phyloP scores from a whole-genome alignment of 1,140 invertebrate species.

The Dolichoris vasculosae region DNA sequence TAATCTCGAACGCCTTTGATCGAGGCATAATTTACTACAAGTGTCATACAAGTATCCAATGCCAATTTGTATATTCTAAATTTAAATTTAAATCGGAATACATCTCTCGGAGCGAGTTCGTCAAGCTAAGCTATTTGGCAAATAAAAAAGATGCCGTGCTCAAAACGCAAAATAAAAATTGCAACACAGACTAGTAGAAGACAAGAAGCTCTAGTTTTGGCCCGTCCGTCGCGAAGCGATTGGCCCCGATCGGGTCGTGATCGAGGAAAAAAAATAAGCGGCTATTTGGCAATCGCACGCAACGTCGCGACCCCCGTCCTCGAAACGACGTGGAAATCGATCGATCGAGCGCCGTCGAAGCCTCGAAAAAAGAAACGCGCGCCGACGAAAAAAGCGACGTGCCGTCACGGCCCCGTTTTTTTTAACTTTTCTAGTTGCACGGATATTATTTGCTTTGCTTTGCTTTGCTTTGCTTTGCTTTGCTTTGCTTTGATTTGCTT shows the following conservation, averaged over 20 bases:
- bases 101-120: background rate
- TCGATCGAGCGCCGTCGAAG: conserved; percentile 50
- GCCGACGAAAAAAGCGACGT: background rate
- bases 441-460: background rate
- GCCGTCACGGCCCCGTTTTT: conserved; percentile 5
- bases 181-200: conserved; percentile 43
- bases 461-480: no score
- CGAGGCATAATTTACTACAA: background rate
- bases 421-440: background rate
- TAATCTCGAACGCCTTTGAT: background rate
- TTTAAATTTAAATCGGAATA: conserved; percentile 47
- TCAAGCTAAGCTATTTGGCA: conserved; percentile 45
- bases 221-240: conserved; percentile 35
- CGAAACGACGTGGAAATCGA: conserved; percentile 61
- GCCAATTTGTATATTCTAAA: conserved; percentile 30
- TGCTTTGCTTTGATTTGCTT: no score
- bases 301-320: conserved; percentile 50
- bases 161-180: conserved; percentile 56
- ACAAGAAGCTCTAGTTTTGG: conserved; percentile 51
- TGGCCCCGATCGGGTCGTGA: conserved; percentile 62
- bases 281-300: conserved; percentile 59
- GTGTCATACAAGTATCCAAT: background rate
- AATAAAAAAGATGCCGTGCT: conserved; percentile 52
- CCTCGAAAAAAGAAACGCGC: conserved; percentile 39
- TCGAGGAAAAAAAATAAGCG: conserved; percentile 61